phyloP scores from a whole-genome alignment of 2,797 vertebrate genomes.

The Otolemur crassicaudatus region DNA sequence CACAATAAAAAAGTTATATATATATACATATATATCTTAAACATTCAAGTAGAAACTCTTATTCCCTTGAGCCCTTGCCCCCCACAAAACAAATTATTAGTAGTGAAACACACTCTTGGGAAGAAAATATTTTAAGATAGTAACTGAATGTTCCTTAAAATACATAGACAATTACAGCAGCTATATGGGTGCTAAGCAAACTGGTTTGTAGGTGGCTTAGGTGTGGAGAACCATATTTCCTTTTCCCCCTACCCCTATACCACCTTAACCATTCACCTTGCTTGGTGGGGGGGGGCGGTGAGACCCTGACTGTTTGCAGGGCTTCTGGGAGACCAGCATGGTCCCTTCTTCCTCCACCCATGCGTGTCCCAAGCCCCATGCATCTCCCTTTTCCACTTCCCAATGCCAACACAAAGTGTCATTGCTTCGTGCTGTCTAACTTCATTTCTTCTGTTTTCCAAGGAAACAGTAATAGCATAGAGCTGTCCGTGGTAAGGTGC shows the following conservation, averaged over 20 bases:
- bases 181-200: background rate
- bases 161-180: background rate
- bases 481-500: background rate
- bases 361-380: too few relatives aligned
- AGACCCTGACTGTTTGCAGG: background rate
- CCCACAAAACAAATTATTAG: background rate
- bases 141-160: background rate
- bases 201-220: background rate
- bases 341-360: background rate
- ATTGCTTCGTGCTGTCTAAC: background rate
- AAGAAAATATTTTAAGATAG: conserved; percentile 20
- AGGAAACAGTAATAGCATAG: background rate
- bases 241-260: background rate
- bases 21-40: background rate
- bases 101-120: background rate
- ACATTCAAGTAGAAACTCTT: background rate
- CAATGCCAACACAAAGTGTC: background rate
- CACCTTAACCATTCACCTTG: background rate
- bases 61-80: background rate
- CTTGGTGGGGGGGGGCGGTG: background rate
- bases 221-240: background rate
- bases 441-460: background rate
- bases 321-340: background rate
- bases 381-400: background rate
- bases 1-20: background rate